A percentile compares a stretch with the other conserved stretches of the same genome.
Conservation (phyloP, 92 coral and sea anemone species). For the Epizoanthus rinbou region DNA sequence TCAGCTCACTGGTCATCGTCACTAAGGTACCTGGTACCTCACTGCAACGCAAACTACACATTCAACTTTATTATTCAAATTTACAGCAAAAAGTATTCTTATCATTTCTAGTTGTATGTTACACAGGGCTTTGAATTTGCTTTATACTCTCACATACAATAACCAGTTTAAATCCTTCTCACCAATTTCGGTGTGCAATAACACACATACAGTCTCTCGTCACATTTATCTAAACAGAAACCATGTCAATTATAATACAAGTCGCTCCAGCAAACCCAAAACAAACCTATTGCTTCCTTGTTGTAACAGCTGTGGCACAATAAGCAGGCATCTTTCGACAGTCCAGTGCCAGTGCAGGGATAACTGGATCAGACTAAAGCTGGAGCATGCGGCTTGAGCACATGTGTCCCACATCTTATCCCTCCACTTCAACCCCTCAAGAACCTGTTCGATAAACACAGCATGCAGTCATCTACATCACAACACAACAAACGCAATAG, state of each 20-base stretch:
- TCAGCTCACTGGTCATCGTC: slow-evolving; percentile 62
- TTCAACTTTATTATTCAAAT: neutral
- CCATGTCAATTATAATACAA: too few relatives aligned
- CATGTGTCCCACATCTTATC: slow-evolving; percentile 65
- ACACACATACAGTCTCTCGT: too few relatives aligned
- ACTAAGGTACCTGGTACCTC: slow-evolving; percentile 65
- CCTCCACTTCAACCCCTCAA: slow-evolving; percentile 71
- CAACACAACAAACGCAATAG: neutral
- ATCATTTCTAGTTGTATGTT: neutral
- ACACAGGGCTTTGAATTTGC: too few relatives aligned
- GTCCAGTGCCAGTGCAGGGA: slow-evolving; percentile 90
- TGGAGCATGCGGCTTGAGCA: slow-evolving; percentile 32
- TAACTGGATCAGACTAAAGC: slow-evolving; percentile 51
- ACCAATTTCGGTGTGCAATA: too few relatives aligned
- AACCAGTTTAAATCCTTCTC: too few relatives aligned
- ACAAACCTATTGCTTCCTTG: slow-evolving; percentile 40
- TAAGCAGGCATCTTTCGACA: slow-evolving; percentile 54
- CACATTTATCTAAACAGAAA: too few relatives aligned
- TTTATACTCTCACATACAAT: too few relatives aligned
- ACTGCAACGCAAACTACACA: slow-evolving; percentile 33
- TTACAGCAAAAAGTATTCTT: neutral
- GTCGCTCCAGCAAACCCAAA: neutral
- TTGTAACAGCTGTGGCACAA: slow-evolving; percentile 52
- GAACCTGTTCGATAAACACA: slow-evolving; percentile 45
- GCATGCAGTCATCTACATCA: neutral